Evolutionary conservation across 2,888 invertebrate genomes (phyloP), one percentile per base, ranked within the genome.

Genomic region (Spilosoma lubricipeda): DNA sequence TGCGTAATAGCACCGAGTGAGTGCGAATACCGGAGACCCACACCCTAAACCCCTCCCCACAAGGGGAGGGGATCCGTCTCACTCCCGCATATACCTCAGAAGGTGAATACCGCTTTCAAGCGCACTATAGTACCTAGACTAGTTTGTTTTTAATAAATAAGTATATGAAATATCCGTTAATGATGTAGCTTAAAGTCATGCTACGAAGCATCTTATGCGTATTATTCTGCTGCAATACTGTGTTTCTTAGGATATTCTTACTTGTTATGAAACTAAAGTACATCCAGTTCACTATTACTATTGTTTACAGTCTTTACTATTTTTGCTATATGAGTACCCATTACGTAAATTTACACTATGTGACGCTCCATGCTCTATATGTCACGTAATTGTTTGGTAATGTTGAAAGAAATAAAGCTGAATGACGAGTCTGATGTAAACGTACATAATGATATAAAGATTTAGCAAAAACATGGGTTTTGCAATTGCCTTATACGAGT

Each of bases 311-410:
- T 27, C 48, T 73, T 48, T 48, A 48, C 45, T 45, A 3, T 18
- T 27, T 20, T 30, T 30, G 30, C 23, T 15, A 33, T 69, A 9
- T 11, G 20, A 63, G 87, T 87, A 80, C 82, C 42, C 56, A 73
- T 91, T 91, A 88, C 87, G 88, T 88, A 90, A 91, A 81, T 80
- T 83, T 67, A 86, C 80, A 82, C 86, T 87, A 87, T 76, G 79
- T 71, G 76, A 77, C 85, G 86, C 78, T 86, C 79, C 80, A 83
- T 87, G 91, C 90, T 92, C 92, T 86, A 91, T 83, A 92, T 90
- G 88, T 82, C 72, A 76, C 77, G 85, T 72, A 72, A 63, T 87
- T 88, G 88, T 90, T 85, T 90, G 86, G 82, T 86, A 86, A 88
- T 86, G 79, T 73, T 76, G 72, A 33, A 86, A 88, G 85, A 88